Evolutionary conservation across 1,140 invertebrate genomes (phyloP), one percentile per base, ranked within the genome.

Genomic region (Apis cerana): DNA sequence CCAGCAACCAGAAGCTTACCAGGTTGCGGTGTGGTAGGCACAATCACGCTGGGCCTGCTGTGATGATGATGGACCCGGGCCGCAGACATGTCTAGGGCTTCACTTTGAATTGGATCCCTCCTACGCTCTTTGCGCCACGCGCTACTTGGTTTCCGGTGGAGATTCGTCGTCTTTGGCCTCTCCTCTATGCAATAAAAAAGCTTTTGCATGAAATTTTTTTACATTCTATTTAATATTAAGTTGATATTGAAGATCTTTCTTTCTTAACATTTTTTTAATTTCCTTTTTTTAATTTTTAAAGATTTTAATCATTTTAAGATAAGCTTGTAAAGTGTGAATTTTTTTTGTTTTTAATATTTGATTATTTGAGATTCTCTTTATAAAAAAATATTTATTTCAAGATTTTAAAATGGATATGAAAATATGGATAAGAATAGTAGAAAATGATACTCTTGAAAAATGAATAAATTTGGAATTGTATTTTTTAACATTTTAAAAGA

Each of bases 61-160:
- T 93, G 85, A 56, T 75, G 50, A 12, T 89, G 84, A 71, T 88
- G 90, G 33, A 91, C 86, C 85, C 92, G 90, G 48, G 92, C 89
- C 33, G 93, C 91, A 5, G 93, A 93, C 93, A 94, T 94, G 76
- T 94, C 93, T 62, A 94, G 87, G 10, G 93, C 93, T 79, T 94
- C 93, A 76, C 91, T 93, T 67, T 94, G 93, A 75, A 94, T 94
- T 15, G 93, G 93, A 78, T 94, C 93, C 76, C 91, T 92, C 89
- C 93, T 93, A 71, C 93, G 93, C 48, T 94, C 93, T 50, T 92
- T 93, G 64, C 94, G 92, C 93, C 94, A 93, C 48, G 93, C 91
- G 58, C 93, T 94, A 78, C 94, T 94, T 61, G 93, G 94, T 70
- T 93, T 94, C 85, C 93, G 90, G 85, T 94, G 92, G 48, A 94